These are phyloP conservation scores for Catamblyrhynchus diadema DNA, from an alignment of 2,797 vertebrate genomes.

Conservation along the genomic window DNA sequence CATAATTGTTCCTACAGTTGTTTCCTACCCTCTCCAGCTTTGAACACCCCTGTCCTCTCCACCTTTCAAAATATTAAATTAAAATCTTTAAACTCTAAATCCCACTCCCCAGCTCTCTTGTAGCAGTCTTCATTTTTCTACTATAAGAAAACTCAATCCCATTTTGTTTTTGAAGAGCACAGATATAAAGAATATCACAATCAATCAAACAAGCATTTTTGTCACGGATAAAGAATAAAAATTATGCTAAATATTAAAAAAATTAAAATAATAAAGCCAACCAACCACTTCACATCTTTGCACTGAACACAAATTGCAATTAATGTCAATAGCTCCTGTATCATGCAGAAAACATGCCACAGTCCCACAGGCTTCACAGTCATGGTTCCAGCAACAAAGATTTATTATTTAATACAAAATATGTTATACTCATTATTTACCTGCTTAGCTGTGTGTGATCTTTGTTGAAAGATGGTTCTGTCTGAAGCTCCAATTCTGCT, in stretches of 20 bases:
- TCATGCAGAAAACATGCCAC: background rate
- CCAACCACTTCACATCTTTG: background rate
- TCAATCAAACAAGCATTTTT: background rate
- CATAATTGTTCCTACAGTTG: background rate
- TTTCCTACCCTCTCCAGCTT: background rate
- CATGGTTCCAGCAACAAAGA: background rate
- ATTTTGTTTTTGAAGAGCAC: background rate
- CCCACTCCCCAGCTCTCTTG: background rate
- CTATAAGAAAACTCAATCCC: background rate
- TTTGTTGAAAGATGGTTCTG: constrained; percentile 91
- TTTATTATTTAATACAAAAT: background rate
- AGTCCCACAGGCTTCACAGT: background rate
- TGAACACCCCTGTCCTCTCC: background rate
- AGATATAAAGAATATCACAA: background rate
- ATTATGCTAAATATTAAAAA: background rate
- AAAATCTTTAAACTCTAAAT: background rate
- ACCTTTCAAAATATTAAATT: background rate
- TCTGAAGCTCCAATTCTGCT: constrained; percentile 91
- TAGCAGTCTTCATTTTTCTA: background rate
- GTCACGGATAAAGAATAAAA: background rate
- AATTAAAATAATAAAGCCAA: background rate
- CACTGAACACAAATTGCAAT: background rate
- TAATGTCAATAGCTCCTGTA: background rate
- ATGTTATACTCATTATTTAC: constrained; percentile 62
- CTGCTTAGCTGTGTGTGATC: constrained; percentile 96